These are phyloP conservation scores for Oscheius sp. DNA, from an alignment of 2,888 invertebrate genomes.

Conservation along the genomic window DNA sequence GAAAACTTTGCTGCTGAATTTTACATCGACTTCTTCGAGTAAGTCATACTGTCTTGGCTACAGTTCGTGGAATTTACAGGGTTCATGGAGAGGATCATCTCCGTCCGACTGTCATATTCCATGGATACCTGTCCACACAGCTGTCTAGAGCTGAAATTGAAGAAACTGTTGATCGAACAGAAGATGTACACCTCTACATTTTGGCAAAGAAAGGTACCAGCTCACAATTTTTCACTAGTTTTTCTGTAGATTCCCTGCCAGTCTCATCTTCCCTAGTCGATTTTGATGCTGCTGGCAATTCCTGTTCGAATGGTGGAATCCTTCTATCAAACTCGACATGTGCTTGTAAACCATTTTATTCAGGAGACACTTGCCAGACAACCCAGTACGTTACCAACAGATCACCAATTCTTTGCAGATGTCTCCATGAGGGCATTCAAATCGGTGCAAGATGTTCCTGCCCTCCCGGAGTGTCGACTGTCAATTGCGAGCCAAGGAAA, in stretches of 20 bases:
- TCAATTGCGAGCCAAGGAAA: constrained; percentile 45
- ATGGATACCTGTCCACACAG: background rate
- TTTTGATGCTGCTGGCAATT: background rate
- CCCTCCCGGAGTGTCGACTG: constrained; percentile 46
- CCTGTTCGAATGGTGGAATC: constrained; percentile 46
- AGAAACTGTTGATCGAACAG: background rate
- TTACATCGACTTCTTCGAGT: constrained; percentile 22
- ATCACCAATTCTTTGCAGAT: constrained; percentile 20
- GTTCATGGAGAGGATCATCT: constrained; percentile 13
- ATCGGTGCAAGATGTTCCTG: constrained; percentile 45
- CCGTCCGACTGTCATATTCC: constrained; percentile 9
- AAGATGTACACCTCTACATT: constrained; percentile 17
- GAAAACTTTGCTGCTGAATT: background rate
- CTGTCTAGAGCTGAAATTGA: background rate
- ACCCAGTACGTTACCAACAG: constrained; percentile 4
- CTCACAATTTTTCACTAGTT: background rate
- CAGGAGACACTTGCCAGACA: constrained; percentile 39
- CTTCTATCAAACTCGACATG: constrained; percentile 50
- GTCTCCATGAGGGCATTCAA: constrained; percentile 46
- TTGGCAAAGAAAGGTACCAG: background rate
- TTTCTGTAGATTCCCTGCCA: constrained; percentile 3
- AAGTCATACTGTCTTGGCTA: background rate
- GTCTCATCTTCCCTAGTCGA: background rate
- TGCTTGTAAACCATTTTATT: constrained; percentile 43
- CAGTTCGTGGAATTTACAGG: background rate